A percentile compares a stretch with the other conserved stretches of the same genome.
Conservation (phyloP, 2,113 vertebrate genomes). For the Silurus asotus region DNA sequence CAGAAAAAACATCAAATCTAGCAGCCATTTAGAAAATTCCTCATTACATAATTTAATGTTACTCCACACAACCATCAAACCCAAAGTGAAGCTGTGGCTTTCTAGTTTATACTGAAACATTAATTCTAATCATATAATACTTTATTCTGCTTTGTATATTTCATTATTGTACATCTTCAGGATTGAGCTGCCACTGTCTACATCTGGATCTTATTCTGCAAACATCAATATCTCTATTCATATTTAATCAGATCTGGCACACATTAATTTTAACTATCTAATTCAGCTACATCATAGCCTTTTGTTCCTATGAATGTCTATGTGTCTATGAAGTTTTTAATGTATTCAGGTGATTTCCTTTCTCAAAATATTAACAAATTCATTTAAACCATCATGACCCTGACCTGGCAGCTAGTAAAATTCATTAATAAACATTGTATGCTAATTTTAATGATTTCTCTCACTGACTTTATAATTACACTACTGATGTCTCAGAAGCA, state of each 20-base stretch:
- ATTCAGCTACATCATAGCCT: background rate
- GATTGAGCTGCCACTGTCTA: background rate
- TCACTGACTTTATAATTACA: too few relatives aligned
- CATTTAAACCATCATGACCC: background rate
- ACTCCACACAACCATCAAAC: background rate
- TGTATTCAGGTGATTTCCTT: background rate
- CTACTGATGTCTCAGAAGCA: too few relatives aligned
- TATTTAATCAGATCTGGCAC: background rate
- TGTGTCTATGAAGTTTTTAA: background rate
- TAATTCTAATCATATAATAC: too few relatives aligned
- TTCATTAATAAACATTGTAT: background rate
- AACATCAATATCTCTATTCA: background rate
- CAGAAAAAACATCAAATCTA: background rate
- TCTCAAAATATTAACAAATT: background rate
- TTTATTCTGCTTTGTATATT: background rate
- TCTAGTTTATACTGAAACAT: background rate
- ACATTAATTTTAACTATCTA: background rate
- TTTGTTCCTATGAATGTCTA: too few relatives aligned
- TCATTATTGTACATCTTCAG: background rate
- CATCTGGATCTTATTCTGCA: background rate
- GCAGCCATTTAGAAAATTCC: background rate
- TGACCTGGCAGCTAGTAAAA: background rate
- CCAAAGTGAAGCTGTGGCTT: background rate
- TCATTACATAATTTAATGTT: background rate
- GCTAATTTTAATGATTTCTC: background rate